Evolutionary conservation across 2,797 vertebrate species (phyloP), one percentile per base, ranked within the genome.

Genomic region (Odontamblyopus lacepedii): DNA sequence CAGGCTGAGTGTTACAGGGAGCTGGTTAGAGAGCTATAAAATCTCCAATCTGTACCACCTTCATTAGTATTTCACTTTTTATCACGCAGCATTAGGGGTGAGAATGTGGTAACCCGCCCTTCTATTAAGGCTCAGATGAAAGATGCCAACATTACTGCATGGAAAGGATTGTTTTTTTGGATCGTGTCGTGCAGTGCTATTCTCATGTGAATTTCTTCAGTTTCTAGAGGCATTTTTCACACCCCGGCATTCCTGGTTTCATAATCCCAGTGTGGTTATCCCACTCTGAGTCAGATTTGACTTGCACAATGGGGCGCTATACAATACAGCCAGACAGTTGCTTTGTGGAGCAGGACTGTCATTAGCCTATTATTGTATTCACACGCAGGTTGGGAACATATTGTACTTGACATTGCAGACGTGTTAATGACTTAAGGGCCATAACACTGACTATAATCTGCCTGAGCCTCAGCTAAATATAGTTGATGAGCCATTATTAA

Each of bases 271-370:
- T 73, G 76, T 70, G 32, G 61, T 78, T 67, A 76, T 88, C 64
- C 70, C 59, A 67, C 73, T 66, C 32, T 62, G 70, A 70, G 5
- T 70, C 63, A 19, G 8, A 67, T 71, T 69, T 62, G 48, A 69
- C 60, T 70, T 41, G 71, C 84, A 86, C 83, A 87, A 83, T 83
- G 73, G 81, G 68, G 76, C 41, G 70, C 69, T 38, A 72, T 74
- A 89, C 85, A 88, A 89, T 79, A 71, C 71, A 70, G 51, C 74
- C 83, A 76, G 85, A 78, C 87, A 67, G 73, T 11, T 73, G 79
- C 83, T 87, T 85, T 88, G 87, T 88, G 70, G 64, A 78, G 74
- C 2, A 79, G 80, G 70, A 72, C 83, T 85, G 81, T 87, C 87
- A 85, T 88, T 85, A 79, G 4, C 70, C 84, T 78, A 81, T 80